phyloP scores from a whole-genome alignment of 30 jellyfish, hydroid and myxozoan species.

The Clytia hemisphaerica region DNA sequence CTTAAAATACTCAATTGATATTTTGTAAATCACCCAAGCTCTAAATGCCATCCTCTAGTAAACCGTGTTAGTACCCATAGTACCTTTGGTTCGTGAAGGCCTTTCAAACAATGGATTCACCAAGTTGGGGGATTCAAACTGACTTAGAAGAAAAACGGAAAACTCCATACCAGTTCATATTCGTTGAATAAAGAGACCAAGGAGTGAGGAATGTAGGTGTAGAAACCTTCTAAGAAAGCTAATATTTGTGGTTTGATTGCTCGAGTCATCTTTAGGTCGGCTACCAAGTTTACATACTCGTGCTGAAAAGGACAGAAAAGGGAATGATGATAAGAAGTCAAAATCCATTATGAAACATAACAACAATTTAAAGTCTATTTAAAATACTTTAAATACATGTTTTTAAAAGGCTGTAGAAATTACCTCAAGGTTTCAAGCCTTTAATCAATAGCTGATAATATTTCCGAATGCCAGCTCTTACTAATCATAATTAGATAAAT shows the following conservation, averaged over 20 bases:
- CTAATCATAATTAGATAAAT: too few species aligned
- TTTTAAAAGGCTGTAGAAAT: too few species aligned
- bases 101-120: too few species aligned
- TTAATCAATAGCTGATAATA: too few species aligned
- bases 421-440: too few species aligned
- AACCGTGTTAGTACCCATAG: neutral
- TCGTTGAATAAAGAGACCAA: slow-evolving; percentile 75
- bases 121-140: too few species aligned
- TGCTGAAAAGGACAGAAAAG: slow-evolving; percentile 25
- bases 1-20: neutral
- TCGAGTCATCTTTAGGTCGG: slow-evolving; percentile 85
- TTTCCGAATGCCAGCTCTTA: too few species aligned
- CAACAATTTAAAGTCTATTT: too few species aligned
- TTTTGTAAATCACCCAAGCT: neutral
- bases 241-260: slow-evolving; percentile 82
- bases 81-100: neutral
- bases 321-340: too few species aligned
- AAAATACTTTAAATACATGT: too few species aligned
- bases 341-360: too few species aligned
- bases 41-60: neutral
- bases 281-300: slow-evolving; percentile 85
- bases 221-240: slow-evolving; percentile 77
- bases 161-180: slow-evolving; percentile 69
- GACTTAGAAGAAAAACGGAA: neutral
- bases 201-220: slow-evolving; percentile 75